Evolutionary conservation across 92 coral and sea anemone species (phyloP).

Genomic region (Palythoa grandis): DNA sequence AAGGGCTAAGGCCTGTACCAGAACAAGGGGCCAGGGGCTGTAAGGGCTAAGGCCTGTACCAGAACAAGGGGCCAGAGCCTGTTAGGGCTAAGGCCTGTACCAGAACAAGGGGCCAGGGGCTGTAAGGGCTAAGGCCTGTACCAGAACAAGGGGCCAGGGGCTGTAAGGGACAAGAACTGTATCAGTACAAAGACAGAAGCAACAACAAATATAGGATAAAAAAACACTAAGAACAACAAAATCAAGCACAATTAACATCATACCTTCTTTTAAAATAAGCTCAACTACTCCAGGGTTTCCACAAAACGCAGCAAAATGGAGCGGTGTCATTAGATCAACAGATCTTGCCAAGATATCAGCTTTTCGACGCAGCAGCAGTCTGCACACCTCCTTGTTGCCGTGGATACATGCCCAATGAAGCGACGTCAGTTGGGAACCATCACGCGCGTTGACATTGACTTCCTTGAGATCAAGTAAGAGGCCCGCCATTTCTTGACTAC

Average conservation of each 20-base stretch:
- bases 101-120: no score
- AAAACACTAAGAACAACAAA: no score
- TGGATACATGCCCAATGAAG: slow-evolving; percentile 53
- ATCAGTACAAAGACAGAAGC: no score
- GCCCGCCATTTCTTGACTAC: slow-evolving; percentile 19
- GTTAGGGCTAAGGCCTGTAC: no score
- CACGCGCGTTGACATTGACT: slow-evolving; percentile 52
- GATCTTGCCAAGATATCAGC: slow-evolving; percentile 39
- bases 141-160: no score
- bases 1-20: no score
- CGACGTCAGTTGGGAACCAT: slow-evolving; percentile 48
- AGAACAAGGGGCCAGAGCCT: no score
- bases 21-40: no score
- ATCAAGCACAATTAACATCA: background rate
- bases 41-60: no score
- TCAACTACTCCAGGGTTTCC: slow-evolving; percentile 30
- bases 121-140: no score
- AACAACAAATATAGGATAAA: no score
- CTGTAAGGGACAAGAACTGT: no score
- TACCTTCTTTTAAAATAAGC: slow-evolving; percentile 38
- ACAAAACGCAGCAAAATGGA: slow-evolving; percentile 25
- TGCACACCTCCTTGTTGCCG: slow-evolving; percentile 39
- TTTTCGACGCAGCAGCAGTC: slow-evolving; percentile 27
- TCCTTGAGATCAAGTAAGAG: slow-evolving; percentile 18
- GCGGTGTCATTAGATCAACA: slow-evolving; percentile 22